Evolutionary conservation across 2,888 invertebrate genomes (phyloP).

Genomic region (Deilephila elpenor): DNA sequence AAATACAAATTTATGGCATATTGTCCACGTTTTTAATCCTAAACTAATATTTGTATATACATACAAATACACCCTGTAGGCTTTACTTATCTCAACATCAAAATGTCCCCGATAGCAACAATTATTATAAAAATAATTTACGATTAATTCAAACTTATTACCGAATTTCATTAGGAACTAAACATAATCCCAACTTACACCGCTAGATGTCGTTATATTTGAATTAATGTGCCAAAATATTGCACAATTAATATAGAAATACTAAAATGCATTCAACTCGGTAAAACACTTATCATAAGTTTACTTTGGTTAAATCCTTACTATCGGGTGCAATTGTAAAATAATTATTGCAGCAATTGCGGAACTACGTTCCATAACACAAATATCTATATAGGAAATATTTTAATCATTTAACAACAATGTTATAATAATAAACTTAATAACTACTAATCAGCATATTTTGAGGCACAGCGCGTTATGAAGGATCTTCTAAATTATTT

Average conservation of each 20-base stretch:
- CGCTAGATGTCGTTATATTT: not conserved
- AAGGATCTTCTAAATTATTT: not conserved
- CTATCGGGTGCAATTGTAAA: not conserved
- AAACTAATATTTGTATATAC: not conserved
- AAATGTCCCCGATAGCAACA: not conserved
- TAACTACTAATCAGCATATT: not conserved
- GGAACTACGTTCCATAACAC: slow-evolving; percentile 6
- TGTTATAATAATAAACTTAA: not conserved
- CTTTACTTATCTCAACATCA: not conserved
- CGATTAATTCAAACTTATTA: not conserved
- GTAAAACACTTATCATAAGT: not conserved
- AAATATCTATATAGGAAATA: not conserved
- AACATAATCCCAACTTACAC: not conserved
- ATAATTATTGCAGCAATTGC: not conserved
- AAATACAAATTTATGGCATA: not conserved
- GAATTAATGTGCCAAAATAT: not conserved
- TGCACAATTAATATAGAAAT: not conserved
- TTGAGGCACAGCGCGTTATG: not conserved
- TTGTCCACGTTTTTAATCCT: not conserved
- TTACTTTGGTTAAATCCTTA: not conserved
- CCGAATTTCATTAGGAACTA: not conserved
- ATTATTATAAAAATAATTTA: not conserved
- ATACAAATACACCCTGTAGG: slow-evolving; percentile 4
- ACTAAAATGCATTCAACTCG: not conserved
- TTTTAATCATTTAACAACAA: not conserved